Percentiles rank a stretch among this genome's conserved stretches.
These are phyloP conservation scores for Cossypha dichroa DNA, from an alignment of 2,797 vertebrate genomes.

Conservation along the genomic window DNA sequence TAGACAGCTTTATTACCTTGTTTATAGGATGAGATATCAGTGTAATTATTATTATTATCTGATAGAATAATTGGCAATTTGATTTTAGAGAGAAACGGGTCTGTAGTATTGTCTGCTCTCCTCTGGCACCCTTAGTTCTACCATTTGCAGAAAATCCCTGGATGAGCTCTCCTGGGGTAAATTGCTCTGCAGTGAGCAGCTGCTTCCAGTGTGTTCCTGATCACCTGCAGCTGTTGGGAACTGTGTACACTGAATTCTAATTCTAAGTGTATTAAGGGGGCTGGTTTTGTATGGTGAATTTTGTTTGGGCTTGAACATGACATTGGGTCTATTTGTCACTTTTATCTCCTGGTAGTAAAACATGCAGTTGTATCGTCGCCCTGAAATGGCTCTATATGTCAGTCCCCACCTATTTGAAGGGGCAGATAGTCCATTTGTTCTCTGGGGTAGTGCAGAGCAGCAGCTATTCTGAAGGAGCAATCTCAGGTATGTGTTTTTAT, in stretches of 20 bases:
- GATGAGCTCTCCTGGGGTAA: neutral
- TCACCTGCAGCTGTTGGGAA: constrained; percentile 19
- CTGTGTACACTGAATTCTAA: constrained; percentile 9
- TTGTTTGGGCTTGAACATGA: neutral
- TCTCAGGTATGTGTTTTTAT: neutral
- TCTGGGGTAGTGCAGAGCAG: neutral
- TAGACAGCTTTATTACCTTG: neutral
- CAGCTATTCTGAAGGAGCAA: neutral
- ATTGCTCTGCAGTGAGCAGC: neutral
- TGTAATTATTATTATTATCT: neutral
- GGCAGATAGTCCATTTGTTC: neutral
- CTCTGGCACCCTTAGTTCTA: neutral
- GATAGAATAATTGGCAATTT: neutral
- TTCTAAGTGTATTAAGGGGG: neutral
- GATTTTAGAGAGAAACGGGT: neutral
- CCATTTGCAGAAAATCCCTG: neutral
- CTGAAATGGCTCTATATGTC: neutral
- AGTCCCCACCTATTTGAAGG: neutral
- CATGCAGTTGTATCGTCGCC: neutral
- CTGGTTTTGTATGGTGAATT: neutral
- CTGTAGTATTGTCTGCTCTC: neutral
- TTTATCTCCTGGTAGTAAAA: neutral
- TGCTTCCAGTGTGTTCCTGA: neutral
- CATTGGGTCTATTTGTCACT: neutral
- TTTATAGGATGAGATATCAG: rapidly evolving